Evolutionary conservation across 1,140 invertebrate species (phyloP).

Genomic region (Bilobella aurantiaca): DNA sequence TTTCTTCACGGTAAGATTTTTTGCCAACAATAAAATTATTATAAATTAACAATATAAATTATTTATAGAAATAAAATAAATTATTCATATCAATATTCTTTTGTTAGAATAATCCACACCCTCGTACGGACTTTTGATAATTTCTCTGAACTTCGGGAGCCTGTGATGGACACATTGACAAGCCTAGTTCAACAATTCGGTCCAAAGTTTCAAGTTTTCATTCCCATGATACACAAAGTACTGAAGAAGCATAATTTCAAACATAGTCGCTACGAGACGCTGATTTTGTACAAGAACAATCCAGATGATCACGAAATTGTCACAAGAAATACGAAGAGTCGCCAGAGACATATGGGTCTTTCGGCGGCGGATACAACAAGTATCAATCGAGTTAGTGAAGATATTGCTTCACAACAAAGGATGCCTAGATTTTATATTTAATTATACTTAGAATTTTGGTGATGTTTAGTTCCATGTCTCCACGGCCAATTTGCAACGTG

Average conservation of each 20-base stretch:
- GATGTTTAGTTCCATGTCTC: constrained; percentile 58
- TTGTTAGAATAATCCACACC: constrained; percentile 82
- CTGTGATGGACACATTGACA: constrained; percentile 84
- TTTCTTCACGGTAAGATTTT: constrained; percentile 36
- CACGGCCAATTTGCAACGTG: constrained; percentile 69
- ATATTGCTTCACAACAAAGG: too few species aligned
- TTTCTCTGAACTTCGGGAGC: constrained; percentile 60
- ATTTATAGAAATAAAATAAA: not conserved
- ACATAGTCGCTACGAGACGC: constrained; percentile 65
- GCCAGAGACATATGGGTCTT: constrained; percentile 40
- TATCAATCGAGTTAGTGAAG: constrained; percentile 51
- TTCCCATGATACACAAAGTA: constrained; percentile 77
- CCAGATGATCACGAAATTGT: constrained; percentile 41
- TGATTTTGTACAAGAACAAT: constrained; percentile 44
- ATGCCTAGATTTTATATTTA: too few species aligned
- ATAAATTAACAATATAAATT: not conserved
- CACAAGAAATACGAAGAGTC: constrained; percentile 37
- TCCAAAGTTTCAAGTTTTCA: constrained; percentile 81
- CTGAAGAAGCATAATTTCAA: constrained; percentile 70
- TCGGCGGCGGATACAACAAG: constrained; percentile 55
- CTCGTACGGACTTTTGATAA: constrained; percentile 70
- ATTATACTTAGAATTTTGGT: not conserved
- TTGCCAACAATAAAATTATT: not conserved
- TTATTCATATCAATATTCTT: not conserved
- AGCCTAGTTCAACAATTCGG: constrained; percentile 78